A percentile compares a stretch with the other conserved stretches of the same genome.
phyloP scores from a whole-genome alignment of 2,797 vertebrate species.

The Ciconia nigra region DNA sequence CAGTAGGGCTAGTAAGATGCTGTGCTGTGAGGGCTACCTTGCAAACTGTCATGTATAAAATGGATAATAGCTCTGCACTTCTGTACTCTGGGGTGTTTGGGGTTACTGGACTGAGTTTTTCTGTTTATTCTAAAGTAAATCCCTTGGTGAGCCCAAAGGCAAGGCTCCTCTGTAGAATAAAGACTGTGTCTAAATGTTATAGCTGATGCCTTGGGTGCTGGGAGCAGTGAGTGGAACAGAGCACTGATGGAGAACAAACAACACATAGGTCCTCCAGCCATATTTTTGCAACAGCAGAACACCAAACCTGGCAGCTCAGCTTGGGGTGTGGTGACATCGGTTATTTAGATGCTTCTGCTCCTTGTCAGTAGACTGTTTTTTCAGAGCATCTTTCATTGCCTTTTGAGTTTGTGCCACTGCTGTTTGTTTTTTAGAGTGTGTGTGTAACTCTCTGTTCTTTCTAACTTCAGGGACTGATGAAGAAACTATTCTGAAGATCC shows the following conservation, averaged over 20 bases:
- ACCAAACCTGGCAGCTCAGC: background rate
- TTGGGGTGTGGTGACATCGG: background rate
- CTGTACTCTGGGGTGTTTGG: background rate
- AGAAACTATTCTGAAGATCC: slow-evolving; percentile 84
- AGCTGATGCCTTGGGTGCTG: background rate
- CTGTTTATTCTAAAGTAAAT: background rate
- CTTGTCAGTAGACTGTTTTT: background rate
- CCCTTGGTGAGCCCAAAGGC: background rate
- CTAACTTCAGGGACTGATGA: slow-evolving; percentile 89
- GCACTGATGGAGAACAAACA: background rate
- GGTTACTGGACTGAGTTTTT: background rate
- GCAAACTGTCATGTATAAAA: fast-evolving
- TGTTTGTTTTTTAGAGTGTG: background rate
- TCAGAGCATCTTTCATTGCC: background rate
- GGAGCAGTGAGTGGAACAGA: background rate
- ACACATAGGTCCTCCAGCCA: fast-evolving
- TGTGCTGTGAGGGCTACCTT: background rate
- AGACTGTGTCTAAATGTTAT: background rate
- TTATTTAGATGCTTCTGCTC: background rate
- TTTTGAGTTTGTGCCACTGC: background rate
- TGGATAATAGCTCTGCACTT: fast-evolving
- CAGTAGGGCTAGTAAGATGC: background rate
- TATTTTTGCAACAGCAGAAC: background rate
- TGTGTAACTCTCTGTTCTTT: background rate
- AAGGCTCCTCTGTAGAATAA: background rate